phyloP scores from a whole-genome alignment of 2,888 invertebrate species.

The Erebia epiphron region DNA sequence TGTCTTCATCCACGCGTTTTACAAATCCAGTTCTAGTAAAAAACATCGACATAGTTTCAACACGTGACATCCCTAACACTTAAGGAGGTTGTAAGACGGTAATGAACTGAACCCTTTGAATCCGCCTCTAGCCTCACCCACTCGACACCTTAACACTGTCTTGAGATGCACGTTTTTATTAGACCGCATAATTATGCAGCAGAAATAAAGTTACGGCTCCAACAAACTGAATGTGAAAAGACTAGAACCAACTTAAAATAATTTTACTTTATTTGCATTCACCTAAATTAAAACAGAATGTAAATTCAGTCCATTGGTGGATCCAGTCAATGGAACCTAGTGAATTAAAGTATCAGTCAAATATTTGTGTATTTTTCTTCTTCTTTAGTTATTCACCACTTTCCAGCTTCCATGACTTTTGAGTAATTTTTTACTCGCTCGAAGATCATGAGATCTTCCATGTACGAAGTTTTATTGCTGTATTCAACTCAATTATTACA shows the following conservation, averaged over 20 bases:
- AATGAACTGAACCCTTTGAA: conserved; percentile 76
- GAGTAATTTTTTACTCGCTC: too few relatives aligned
- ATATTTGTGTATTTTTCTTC: neutral
- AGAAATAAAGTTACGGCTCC: conserved; percentile 36
- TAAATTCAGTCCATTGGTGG: neutral
- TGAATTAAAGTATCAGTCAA: neutral
- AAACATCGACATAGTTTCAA: conserved; percentile 37
- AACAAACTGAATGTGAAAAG: conserved; percentile 39
- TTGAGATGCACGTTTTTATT: conserved; percentile 52
- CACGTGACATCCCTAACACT: conserved; percentile 42
- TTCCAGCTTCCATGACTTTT: too few relatives aligned
- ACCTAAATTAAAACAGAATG: conserved; percentile 5
- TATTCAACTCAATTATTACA: too few relatives aligned
- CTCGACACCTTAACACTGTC: conserved; percentile 47
- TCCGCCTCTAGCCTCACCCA: conserved; percentile 48
- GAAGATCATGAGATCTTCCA: too few relatives aligned
- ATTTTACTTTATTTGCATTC: neutral
- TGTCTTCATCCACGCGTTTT: too few relatives aligned
- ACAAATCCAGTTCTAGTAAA: neutral
- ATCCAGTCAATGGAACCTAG: neutral
- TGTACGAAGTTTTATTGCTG: too few relatives aligned
- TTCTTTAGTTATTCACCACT: too few relatives aligned
- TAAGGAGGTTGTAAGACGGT: conserved; percentile 66
- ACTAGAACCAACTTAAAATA: conserved; percentile 8
- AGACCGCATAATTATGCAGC: conserved; percentile 42